Conservation (phyloP, 1,140 invertebrate species). For the Microplitis demolitor region DNA sequence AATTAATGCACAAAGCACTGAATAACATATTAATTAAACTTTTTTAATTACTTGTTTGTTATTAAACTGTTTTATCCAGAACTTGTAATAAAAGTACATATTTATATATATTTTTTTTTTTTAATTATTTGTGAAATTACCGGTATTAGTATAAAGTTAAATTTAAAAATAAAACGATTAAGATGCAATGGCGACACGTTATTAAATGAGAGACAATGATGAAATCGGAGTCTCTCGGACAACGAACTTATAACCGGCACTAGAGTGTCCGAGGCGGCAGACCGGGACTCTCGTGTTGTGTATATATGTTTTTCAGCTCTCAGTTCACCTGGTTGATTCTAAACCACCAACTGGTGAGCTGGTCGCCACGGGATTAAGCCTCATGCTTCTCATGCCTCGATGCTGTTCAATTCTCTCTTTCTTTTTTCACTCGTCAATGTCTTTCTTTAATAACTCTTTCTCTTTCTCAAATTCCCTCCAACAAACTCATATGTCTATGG, state of each 20-base stretch:
- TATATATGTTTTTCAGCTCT: background rate
- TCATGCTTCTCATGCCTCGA: conserved; percentile 27
- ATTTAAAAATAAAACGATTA: background rate
- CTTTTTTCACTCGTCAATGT: conserved; percentile 20
- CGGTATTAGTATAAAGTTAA: background rate
- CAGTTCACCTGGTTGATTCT: conserved; percentile 47
- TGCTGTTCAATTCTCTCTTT: conserved; percentile 29
- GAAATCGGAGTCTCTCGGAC: conserved; percentile 35
- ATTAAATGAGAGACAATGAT: background rate
- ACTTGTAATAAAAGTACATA: too few relatives aligned
- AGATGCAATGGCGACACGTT: background rate
- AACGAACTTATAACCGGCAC: conserved; percentile 51
- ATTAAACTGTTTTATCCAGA: too few relatives aligned
- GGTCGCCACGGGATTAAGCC: conserved; percentile 27
- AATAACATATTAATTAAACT: too few relatives aligned
- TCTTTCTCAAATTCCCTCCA: background rate
- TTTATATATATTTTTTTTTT: background rate
- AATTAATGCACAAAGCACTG: too few relatives aligned
- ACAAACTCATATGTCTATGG: background rate
- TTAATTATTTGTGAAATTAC: conserved; percentile 16
- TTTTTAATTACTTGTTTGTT: too few relatives aligned
- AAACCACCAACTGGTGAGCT: conserved; percentile 37
- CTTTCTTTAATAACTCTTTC: conserved; percentile 15
- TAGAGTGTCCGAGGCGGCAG: conserved; percentile 48
- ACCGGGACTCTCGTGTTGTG: conserved; percentile 49